Evolutionary conservation across 2,888 invertebrate genomes (phyloP).

Genomic region (Papilio protenor): DNA sequence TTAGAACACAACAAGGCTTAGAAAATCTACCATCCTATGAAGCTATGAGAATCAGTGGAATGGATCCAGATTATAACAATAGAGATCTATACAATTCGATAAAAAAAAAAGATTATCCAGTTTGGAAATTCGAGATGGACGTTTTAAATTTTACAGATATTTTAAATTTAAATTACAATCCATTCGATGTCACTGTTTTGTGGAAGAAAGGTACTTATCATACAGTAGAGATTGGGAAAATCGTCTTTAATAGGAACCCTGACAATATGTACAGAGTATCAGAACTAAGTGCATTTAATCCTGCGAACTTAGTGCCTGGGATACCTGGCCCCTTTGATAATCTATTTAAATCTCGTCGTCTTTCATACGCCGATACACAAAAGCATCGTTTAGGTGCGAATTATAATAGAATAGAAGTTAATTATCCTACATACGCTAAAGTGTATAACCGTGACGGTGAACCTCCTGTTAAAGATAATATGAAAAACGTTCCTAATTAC

Average conservation of each 20-base stretch:
- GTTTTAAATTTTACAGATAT: conserved; percentile 60
- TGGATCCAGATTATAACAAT: conserved; percentile 92
- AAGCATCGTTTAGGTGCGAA: conserved; percentile 67
- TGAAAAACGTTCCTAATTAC: conserved; percentile 95
- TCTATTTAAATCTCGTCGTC: conserved; percentile 61
- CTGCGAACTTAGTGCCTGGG: conserved; percentile 70
- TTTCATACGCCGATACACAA: conserved; percentile 65
- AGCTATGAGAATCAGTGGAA: conserved; percentile 86
- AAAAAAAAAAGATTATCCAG: conserved; percentile 82
- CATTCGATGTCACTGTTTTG: conserved; percentile 65
- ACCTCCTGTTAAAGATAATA: conserved; percentile 89
- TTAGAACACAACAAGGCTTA: conserved; percentile 94
- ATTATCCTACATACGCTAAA: conserved; percentile 61
- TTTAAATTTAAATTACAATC: conserved; percentile 61
- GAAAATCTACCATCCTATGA: conserved; percentile 87
- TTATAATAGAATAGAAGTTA: conserved; percentile 64
- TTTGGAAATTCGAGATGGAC: conserved; percentile 70
- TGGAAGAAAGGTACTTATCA: conserved; percentile 71
- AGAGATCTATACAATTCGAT: conserved; percentile 96
- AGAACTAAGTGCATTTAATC: conserved; percentile 65
- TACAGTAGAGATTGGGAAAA: conserved; percentile 61
- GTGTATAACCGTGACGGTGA: conserved; percentile 78
- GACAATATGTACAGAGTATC: conserved; percentile 63
- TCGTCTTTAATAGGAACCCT: conserved; percentile 61
- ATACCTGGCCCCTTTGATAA: conserved; percentile 67